Conservation (phyloP, 2,888 invertebrate genomes). For the Mylabris sibirica region DNA sequence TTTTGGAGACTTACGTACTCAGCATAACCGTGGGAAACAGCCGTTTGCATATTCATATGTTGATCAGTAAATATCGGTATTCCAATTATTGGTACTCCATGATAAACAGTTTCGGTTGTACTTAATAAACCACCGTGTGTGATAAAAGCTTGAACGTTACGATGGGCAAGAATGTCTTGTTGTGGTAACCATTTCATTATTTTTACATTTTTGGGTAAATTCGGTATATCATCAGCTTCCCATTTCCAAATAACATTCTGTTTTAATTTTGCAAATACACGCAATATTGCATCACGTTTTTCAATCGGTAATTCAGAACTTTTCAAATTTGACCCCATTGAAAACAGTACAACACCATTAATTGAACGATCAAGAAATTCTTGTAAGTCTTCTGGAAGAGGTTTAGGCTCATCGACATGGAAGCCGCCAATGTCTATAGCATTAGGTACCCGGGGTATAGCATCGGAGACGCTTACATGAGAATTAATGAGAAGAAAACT, state of each 20-base stretch:
- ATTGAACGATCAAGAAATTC: conserved; percentile 56
- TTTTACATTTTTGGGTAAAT: conserved; percentile 57
- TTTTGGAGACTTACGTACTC: background rate
- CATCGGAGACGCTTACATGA: conserved; percentile 63
- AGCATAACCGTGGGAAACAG: conserved; percentile 32
- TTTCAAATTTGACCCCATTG: conserved; percentile 57
- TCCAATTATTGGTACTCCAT: conserved; percentile 62
- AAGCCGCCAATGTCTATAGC: conserved; percentile 67
- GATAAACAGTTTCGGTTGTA: conserved; percentile 61
- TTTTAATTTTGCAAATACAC: conserved; percentile 65
- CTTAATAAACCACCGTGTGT: conserved; percentile 64
- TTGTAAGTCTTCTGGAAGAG: conserved; percentile 38
- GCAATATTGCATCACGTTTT: conserved; percentile 61
- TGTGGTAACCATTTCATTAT: conserved; percentile 61
- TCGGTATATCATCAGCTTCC: conserved; percentile 37
- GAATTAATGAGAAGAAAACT: conserved; percentile 52
- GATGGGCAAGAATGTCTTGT: conserved; percentile 57
- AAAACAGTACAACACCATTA: conserved; percentile 62
- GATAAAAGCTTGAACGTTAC: conserved; percentile 61
- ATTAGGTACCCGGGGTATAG: conserved; percentile 65
- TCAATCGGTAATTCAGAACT: conserved; percentile 51
- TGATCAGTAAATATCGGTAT: conserved; percentile 66
- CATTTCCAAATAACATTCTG: conserved; percentile 72
- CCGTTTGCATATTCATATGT: conserved; percentile 61
- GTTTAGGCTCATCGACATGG: conserved; percentile 54